phyloP scores from a whole-genome alignment of 2,888 invertebrate genomes.

The Tricholauxania praeusta region DNA sequence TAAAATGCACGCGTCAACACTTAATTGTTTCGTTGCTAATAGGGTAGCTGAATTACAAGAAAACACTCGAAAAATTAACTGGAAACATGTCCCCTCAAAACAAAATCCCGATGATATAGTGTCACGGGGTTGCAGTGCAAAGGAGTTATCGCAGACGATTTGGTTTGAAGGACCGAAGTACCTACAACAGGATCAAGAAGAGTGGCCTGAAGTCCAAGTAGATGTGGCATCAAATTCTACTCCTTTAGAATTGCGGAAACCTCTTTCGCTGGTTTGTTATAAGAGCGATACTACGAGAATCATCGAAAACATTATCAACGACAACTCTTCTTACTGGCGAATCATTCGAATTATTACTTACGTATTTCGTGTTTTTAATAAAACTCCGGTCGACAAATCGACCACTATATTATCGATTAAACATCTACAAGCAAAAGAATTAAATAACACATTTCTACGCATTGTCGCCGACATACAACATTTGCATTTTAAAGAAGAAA shows the following conservation, averaged over 20 bases:
- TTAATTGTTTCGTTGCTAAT: conserved; percentile 44
- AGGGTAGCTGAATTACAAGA: conserved; percentile 40
- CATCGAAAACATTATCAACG: background rate
- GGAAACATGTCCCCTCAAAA: conserved; percentile 37
- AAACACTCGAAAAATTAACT: conserved; percentile 6
- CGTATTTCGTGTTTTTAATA: background rate
- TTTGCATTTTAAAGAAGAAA: background rate
- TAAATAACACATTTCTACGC: conserved; percentile 1
- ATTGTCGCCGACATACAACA: conserved; percentile 10
- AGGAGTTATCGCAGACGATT: conserved; percentile 24
- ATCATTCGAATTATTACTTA: background rate
- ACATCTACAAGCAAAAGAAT: background rate
- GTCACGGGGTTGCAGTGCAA: conserved; percentile 34
- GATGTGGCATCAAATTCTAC: background rate
- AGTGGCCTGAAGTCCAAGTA: background rate
- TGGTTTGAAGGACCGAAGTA: conserved; percentile 37
- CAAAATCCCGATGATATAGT: conserved; percentile 41
- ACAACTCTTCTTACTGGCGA: background rate
- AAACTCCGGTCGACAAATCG: background rate
- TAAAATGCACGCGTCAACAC: conserved; percentile 38
- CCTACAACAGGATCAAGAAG: background rate
- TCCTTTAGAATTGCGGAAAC: background rate
- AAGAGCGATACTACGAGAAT: background rate
- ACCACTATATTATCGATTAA: background rate
- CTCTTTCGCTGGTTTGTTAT: background rate